These are phyloP conservation scores for Drosophila subpulchrella DNA, from an alignment of 1,140 invertebrate species.

Conservation along the genomic window DNA sequence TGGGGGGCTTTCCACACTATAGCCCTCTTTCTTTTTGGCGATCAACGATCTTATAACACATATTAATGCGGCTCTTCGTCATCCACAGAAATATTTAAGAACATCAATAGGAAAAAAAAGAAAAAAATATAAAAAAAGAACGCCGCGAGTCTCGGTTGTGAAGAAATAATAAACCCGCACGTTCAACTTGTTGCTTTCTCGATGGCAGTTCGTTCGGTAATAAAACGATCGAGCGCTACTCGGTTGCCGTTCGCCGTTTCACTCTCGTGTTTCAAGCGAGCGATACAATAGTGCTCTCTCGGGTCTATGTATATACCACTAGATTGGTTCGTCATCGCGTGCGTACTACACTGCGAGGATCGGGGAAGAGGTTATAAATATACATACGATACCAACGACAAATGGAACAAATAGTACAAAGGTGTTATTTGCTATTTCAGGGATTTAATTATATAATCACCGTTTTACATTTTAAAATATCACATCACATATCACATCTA, in stretches of 20 bases:
- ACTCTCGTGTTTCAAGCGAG: too few species aligned
- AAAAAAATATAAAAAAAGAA: constrained; percentile 14
- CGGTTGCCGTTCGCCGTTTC: constrained; percentile 5
- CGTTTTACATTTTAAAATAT: too few species aligned
- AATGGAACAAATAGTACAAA: too few species aligned
- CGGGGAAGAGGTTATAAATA: neutral
- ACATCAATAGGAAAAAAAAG: constrained; percentile 38
- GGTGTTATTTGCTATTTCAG: too few species aligned
- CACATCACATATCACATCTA: too few species aligned
- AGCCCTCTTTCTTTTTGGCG: neutral
- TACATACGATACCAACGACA: too few species aligned
- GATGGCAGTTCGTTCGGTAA: neutral
- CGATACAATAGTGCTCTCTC: neutral
- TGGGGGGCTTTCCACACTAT: neutral
- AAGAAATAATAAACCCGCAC: constrained; percentile 6
- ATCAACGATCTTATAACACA: constrained; percentile 22
- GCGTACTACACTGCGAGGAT: constrained; percentile 12
- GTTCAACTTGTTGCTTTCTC: constrained; percentile 11
- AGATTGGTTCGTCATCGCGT: neutral
- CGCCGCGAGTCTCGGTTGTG: constrained; percentile 4
- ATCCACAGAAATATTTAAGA: constrained; percentile 55
- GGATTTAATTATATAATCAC: too few species aligned
- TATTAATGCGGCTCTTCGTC: constrained; percentile 57
- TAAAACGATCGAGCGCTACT: neutral
- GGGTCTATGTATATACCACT: neutral